Conservation (phyloP, 2,113 vertebrate species). For the Neodontobutis hainanensis region DNA sequence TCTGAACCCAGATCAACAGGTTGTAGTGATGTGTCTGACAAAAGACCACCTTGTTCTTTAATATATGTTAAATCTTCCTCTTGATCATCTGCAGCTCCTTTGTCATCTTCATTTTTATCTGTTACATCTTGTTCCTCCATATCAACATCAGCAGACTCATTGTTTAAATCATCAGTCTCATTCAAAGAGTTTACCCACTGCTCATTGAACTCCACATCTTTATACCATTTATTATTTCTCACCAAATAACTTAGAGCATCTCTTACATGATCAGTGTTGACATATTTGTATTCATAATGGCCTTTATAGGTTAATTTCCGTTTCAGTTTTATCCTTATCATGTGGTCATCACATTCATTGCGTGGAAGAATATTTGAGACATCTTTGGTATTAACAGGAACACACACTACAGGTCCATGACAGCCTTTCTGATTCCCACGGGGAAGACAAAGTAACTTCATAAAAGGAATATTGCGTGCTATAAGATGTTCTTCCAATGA, state of each 20-base stretch:
- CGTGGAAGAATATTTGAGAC: neutral
- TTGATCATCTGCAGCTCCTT: neutral
- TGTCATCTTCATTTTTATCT: neutral
- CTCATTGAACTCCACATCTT: neutral
- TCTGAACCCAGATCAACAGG: no score
- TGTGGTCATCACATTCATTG: neutral
- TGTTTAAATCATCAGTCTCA: no score
- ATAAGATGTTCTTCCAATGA: constrained; percentile 31
- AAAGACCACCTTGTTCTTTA: no score
- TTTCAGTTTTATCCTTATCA: neutral
- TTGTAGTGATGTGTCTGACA: no score
- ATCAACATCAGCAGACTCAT: no score
- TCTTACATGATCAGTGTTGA: neutral
- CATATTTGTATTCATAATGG: neutral
- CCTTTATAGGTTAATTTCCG: neutral
- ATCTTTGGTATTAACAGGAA: constrained; percentile 5
- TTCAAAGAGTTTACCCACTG: neutral
- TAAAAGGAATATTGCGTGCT: constrained; percentile 25
- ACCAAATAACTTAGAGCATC: neutral
- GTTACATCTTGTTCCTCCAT: neutral
- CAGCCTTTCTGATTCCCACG: constrained; percentile 28
- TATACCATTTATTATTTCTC: neutral
- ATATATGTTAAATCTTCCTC: no score
- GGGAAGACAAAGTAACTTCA: constrained; percentile 16
- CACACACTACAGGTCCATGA: constrained; percentile 16